Evolutionary conservation across 2,113 vertebrate genomes (phyloP).

Genomic region (Saccopteryx leptura): DNA sequence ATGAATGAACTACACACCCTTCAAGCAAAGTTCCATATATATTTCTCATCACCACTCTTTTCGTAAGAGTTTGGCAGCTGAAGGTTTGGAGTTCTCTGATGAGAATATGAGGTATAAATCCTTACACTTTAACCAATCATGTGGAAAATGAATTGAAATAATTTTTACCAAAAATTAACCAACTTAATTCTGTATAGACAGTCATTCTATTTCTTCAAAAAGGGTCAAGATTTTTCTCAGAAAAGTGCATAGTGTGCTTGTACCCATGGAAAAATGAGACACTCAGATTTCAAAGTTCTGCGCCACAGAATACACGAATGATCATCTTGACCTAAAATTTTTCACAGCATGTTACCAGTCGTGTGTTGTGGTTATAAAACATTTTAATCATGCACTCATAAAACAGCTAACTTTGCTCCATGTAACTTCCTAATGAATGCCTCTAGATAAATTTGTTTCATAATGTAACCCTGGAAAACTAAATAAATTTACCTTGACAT

Average conservation of each 20-base stretch:
- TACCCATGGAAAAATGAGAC: neutral
- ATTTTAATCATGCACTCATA: neutral
- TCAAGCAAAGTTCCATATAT: neutral
- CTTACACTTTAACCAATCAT: neutral
- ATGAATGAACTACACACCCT: neutral
- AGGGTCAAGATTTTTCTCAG: constrained; percentile 12
- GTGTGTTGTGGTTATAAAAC: constrained; percentile 12
- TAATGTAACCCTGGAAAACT: constrained; percentile 22
- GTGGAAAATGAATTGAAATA: constrained; percentile 45
- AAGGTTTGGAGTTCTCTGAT: neutral
- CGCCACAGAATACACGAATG: neutral
- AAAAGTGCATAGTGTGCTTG: neutral
- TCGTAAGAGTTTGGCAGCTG: constrained; percentile 17
- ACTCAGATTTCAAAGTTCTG: neutral
- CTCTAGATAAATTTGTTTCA: constrained; percentile 60
- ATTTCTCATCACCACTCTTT: constrained; percentile 21
- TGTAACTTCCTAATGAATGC: constrained; percentile 11
- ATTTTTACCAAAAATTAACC: constrained; percentile 18
- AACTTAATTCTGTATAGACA: constrained; percentile 9
- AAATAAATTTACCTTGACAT: constrained; percentile 53
- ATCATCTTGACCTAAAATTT: constrained; percentile 16
- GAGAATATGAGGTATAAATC: neutral
- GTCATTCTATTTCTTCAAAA: neutral
- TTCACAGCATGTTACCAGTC: constrained; percentile 7
- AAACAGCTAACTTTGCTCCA: constrained; percentile 34